Percentiles rank a stretch among this genome's conserved stretches.
These are phyloP conservation scores for Discoglossus pictus DNA, from an alignment of 2,797 vertebrate species.

Conservation along the genomic window DNA sequence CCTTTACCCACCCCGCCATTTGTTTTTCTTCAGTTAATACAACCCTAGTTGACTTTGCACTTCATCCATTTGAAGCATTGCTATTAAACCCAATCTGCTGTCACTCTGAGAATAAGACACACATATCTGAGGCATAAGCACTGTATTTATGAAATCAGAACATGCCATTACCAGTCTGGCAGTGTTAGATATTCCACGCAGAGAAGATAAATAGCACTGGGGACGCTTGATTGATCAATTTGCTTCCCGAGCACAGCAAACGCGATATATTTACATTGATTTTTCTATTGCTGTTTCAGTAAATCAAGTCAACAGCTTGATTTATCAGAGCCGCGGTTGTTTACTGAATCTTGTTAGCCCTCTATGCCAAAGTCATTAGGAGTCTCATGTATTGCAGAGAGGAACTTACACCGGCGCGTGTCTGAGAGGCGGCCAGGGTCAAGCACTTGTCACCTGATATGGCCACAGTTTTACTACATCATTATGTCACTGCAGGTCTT, in stretches of 20 bases:
- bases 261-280: constrained; percentile 45
- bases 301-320: constrained; percentile 39
- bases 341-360: constrained; percentile 23
- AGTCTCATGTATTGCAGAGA: not conserved
- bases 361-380: constrained; percentile 19
- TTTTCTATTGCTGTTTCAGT: constrained; percentile 42
- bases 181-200: constrained; percentile 25
- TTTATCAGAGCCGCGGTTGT: constrained; percentile 29
- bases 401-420: not conserved
- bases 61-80: not conserved
- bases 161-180: not conserved
- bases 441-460: constrained; percentile 15
- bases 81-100: constrained; percentile 7
- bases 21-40: too few relatives aligned
- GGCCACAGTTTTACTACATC: constrained; percentile 3
- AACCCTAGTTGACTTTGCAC: not conserved
- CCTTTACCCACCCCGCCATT: too few relatives aligned
- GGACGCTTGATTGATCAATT: constrained; percentile 43
- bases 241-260: constrained; percentile 41
- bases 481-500: not conserved
- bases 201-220: constrained; percentile 36
- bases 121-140: not conserved
- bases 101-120: not conserved
- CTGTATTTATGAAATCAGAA: constrained; percentile 7
- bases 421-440: not conserved